A percentile compares a stretch with the other conserved stretches of the same genome.
Conservation (phyloP, 2,888 invertebrate genomes). For the Heteromurus nitidus region DNA sequence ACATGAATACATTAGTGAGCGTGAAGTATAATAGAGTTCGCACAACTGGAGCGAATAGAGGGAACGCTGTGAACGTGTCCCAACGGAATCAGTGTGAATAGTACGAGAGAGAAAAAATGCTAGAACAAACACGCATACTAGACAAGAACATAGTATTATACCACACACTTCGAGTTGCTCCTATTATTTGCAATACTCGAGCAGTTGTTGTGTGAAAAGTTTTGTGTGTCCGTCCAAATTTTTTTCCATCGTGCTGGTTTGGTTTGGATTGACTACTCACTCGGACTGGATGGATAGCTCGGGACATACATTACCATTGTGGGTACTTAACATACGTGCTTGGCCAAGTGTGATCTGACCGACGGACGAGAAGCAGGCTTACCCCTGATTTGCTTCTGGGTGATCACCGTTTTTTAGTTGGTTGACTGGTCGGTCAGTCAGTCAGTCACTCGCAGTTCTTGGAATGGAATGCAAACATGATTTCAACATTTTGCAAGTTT, state of each 20-base stretch:
- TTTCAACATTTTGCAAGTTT: background rate
- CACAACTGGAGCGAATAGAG: too few species aligned
- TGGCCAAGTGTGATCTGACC: constrained; percentile 47
- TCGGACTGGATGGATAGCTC: too few species aligned
- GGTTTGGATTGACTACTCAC: too few species aligned
- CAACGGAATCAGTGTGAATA: constrained; percentile 24
- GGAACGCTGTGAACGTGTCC: constrained; percentile 9
- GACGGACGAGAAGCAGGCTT: too few species aligned
- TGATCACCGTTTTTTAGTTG: background rate
- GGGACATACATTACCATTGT: too few species aligned
- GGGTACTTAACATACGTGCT: constrained; percentile 39
- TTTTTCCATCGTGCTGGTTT: too few species aligned
- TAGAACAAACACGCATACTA: too few species aligned
- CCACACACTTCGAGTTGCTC: constrained; percentile 17
- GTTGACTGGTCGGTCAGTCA: constrained; percentile 27
- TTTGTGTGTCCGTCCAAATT: constrained; percentile 28
- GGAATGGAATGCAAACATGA: background rate
- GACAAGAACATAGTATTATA: too few species aligned
- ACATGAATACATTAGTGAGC: constrained; percentile 29
- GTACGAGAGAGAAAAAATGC: too few species aligned
- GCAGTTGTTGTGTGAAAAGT: constrained; percentile 44
- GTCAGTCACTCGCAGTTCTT: constrained; percentile 24
- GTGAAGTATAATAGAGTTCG: too few species aligned
- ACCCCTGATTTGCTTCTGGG: background rate
- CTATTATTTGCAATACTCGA: constrained; percentile 36